phyloP scores from a whole-genome alignment of 2,797 vertebrate genomes.

The Cossypha polioptera region DNA sequence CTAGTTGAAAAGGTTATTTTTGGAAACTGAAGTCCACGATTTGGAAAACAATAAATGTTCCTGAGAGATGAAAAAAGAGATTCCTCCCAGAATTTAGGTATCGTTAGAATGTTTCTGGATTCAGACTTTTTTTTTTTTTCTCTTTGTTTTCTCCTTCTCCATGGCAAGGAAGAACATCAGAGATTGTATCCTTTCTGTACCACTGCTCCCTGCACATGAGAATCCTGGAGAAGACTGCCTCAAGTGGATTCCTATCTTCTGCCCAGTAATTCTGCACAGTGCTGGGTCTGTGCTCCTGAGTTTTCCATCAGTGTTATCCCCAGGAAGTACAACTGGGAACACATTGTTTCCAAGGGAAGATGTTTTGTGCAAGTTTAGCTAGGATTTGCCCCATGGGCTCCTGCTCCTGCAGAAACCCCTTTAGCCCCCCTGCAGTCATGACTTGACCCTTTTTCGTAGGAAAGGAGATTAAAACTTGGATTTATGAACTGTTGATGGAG shows the following conservation, averaged over 20 bases:
- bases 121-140: neutral
- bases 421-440: neutral
- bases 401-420: neutral
- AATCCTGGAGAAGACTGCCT: neutral
- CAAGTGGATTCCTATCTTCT: neutral
- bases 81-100: neutral
- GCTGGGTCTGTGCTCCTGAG: neutral
- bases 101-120: neutral
- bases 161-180: constrained; percentile 42
- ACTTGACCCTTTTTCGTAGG: neutral
- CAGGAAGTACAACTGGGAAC: neutral
- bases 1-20: neutral
- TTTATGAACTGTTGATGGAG: neutral
- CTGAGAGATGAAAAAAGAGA: neutral
- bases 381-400: neutral
- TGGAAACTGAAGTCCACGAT: neutral
- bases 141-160: constrained; percentile 3
- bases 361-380: neutral
- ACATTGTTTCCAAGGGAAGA: neutral
- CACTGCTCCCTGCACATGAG: neutral
- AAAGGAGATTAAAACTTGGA: neutral
- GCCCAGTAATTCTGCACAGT: neutral
- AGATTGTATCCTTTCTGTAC: constrained; percentile 68
- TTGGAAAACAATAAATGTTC: neutral
- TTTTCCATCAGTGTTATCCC: neutral